Percentiles rank a stretch among this genome's conserved stretches.
These are phyloP conservation scores for Chelonus insularis DNA, from an alignment of 1,140 invertebrate genomes.

Conservation along the genomic window DNA sequence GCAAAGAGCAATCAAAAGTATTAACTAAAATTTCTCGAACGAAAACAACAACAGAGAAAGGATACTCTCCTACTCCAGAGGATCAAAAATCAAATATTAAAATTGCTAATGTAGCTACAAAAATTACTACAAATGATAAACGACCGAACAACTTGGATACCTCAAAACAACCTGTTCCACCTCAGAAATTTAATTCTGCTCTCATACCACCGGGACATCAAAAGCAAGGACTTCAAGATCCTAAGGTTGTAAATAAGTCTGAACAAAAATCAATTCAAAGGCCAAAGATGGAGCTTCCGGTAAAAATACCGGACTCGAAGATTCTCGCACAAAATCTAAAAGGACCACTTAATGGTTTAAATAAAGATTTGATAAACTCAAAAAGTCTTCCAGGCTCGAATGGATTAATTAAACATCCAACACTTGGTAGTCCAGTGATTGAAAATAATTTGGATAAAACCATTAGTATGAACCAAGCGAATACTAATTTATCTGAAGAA, in stretches of 20 bases:
- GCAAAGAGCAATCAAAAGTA: constrained; percentile 50
- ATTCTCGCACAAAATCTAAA: constrained; percentile 39
- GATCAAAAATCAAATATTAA: constrained; percentile 42
- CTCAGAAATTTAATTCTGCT: constrained; percentile 27
- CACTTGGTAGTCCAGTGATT: constrained; percentile 22
- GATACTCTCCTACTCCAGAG: constrained; percentile 34
- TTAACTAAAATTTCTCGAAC: constrained; percentile 47
- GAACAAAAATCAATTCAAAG: constrained; percentile 41
- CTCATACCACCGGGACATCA: constrained; percentile 26
- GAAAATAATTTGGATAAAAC: constrained; percentile 36
- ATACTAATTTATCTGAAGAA: constrained; percentile 36
- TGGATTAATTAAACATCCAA: constrained; percentile 42
- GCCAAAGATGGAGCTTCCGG: constrained; percentile 49
- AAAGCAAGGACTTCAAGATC: constrained; percentile 33
- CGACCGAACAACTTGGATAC: constrained; percentile 39
- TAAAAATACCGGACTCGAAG: constrained; percentile 46
- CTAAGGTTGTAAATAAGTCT: constrained; percentile 33
- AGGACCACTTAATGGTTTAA: constrained; percentile 39
- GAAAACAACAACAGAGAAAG: constrained; percentile 40
- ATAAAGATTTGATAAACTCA: constrained; percentile 43
- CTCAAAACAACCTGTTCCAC: constrained; percentile 37
- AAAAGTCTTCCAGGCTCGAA: constrained; percentile 41
- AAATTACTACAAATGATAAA: constrained; percentile 39
- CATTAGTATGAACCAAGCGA: constrained; percentile 45
- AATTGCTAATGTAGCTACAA: constrained; percentile 34